Evolutionary conservation across 2,888 invertebrate genomes (phyloP).

Genomic region (Xestia rhomboidea): DNA sequence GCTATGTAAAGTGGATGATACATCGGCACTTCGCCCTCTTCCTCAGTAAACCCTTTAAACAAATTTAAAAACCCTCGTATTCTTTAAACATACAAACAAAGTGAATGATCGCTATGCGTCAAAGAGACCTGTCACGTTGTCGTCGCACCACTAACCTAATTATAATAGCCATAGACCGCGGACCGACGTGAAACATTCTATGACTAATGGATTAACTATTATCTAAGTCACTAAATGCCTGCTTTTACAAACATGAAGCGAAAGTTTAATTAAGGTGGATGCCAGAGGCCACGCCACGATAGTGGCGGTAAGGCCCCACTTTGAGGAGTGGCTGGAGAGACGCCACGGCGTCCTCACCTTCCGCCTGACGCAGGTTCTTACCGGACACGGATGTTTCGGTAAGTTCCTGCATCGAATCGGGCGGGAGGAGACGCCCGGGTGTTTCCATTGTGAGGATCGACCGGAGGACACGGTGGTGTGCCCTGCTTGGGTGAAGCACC

Average conservation of each 20-base stretch:
- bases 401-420: no score
- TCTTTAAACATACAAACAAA: conserved; percentile 41
- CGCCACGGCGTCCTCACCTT: no score
- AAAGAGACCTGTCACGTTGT: conserved; percentile 23
- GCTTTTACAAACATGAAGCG: not conserved
- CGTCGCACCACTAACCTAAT: conserved; percentile 52
- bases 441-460: no score
- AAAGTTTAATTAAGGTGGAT: not conserved
- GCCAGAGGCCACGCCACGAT: no score
- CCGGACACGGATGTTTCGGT: no score
- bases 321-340: no score
- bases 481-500: no score
- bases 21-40: conserved; percentile 16
- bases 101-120: conserved; percentile 52
- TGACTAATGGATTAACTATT: conserved; percentile 56
- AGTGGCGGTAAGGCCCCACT: no score
- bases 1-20: conserved; percentile 14
- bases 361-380: no score
- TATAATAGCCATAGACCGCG: conserved; percentile 23
- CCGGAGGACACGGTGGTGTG: no score
- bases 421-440: no score
- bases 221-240: conserved; percentile 3
- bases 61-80: conserved; percentile 42
- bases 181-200: conserved; percentile 29
- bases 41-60: conserved; percentile 27